phyloP scores from a whole-genome alignment of 2,797 vertebrate genomes.

The Serranus cabrilla region DNA sequence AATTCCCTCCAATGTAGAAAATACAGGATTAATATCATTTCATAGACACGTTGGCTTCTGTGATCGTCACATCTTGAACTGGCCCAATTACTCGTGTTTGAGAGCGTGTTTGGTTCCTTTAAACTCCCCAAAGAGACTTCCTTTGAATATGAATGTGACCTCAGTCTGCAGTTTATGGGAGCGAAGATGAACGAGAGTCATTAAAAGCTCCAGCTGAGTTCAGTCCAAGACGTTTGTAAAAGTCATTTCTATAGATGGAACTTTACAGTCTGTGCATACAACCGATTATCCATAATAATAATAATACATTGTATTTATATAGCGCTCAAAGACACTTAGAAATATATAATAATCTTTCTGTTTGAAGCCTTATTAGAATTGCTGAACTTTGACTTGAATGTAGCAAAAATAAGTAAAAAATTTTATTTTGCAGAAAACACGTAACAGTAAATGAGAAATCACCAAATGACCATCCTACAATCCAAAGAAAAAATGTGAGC shows the following conservation, averaged over 20 bases:
- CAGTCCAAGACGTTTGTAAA: too few species aligned
- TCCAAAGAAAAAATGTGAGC: background rate
- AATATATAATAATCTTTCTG: too few species aligned
- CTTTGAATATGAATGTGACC: slow-evolving; percentile 41
- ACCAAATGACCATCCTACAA: background rate
- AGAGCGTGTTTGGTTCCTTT: background rate
- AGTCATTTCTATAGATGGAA: background rate
- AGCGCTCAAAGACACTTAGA: too few species aligned
- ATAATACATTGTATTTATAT: background rate
- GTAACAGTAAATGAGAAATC: too few species aligned
- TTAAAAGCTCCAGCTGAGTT: slow-evolving; percentile 30
- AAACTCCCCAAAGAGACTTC: background rate
- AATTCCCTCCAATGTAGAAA: background rate
- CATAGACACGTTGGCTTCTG: slow-evolving; percentile 7
- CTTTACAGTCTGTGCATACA: background rate
- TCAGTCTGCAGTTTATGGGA: slow-evolving; percentile 5
- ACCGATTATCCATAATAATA: too few species aligned
- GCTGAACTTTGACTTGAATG: too few species aligned
- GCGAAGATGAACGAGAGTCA: slow-evolving; percentile 44
- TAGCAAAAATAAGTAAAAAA: too few species aligned
- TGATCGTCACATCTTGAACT: background rate
- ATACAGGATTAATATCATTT: slow-evolving; percentile 16
- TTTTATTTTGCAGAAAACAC: too few species aligned
- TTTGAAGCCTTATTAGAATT: too few species aligned
- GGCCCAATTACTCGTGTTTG: slow-evolving; percentile 3